phyloP scores from a whole-genome alignment of 1,140 invertebrate genomes.

The Pseudachorutes palmiensis region DNA sequence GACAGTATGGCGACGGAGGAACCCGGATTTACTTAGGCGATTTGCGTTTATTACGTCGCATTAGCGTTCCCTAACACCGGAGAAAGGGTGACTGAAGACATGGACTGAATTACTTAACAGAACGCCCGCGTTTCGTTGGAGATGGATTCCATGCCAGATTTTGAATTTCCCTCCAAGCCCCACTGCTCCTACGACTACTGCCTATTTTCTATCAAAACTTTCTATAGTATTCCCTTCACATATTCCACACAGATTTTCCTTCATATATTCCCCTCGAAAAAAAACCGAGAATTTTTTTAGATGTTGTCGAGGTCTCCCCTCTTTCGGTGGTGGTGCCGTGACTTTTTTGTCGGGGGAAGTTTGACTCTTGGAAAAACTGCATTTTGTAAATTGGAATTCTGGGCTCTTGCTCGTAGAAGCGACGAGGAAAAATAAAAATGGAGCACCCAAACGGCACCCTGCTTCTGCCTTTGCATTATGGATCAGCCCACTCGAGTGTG shows the following conservation, averaged over 20 bases:
- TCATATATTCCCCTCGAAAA: constrained; percentile 1
- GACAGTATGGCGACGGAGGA: not conserved
- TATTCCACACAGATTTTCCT: not conserved
- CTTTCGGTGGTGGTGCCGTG: not conserved
- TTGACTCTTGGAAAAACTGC: constrained; percentile 9
- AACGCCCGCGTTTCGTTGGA: not conserved
- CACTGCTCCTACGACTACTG: not conserved
- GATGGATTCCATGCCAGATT: not conserved
- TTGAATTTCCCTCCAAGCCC: too few relatives aligned
- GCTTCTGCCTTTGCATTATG: constrained; percentile 39
- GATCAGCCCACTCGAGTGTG: constrained; percentile 37
- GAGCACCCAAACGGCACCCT: constrained; percentile 30
- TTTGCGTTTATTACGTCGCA: constrained; percentile 7
- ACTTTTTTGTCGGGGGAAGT: constrained; percentile 1
- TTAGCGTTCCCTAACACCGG: not conserved
- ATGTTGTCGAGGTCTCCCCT: not conserved
- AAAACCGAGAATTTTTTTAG: not conserved
- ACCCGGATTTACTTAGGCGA: not conserved
- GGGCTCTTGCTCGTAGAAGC: not conserved
- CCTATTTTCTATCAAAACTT: not conserved
- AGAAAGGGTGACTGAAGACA: not conserved
- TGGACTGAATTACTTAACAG: constrained; percentile 11
- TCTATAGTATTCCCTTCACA: not conserved
- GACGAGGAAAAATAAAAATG: not conserved
- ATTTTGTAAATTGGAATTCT: constrained; percentile 11